Evolutionary conservation across 2,797 vertebrate genomes (phyloP), one percentile per base, ranked within the genome.

Genomic region (Trachops cirrhosus): DNA sequence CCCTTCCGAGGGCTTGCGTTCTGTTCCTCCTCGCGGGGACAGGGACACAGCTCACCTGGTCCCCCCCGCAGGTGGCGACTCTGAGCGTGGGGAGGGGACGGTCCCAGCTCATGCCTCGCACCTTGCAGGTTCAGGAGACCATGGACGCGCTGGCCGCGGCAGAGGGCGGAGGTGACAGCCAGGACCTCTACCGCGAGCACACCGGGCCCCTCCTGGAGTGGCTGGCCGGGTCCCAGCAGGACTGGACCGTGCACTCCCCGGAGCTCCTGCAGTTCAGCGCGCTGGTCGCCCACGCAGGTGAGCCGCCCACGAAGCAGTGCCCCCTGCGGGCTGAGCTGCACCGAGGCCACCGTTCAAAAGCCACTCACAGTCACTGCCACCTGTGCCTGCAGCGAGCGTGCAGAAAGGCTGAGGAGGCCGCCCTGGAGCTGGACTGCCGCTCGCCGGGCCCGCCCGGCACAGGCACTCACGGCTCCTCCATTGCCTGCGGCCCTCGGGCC

Each of bases 241-340:
- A 97, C 85, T 99, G 99, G 99, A 99, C 98, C 1, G 97, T 97
- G 74, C 98, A 98, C 97, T 99, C 99, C 9, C 94, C 98, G 1
- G 99, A 99, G 97, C 97, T 99, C 89, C 97, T 99, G 46, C 99
- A 99, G 96, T 98, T 99, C 21, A 98, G 99, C 85, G 98, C 99
- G 91, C 97, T 99, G 0, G 39, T 99, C 86, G 95, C 97, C 21
- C 99, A 99, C 70, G 99, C 99, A 98, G 99, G 99, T 99, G 97
- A 2, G 21, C n/a, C 6, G 67, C 62, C 44, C n/a, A 4, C 19
- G 18, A 34, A 67, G 3, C n/a, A 19, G 73, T 6, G 41, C 44
- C 73, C 29, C 29, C 19, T 4, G 34, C 2, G 4, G 2, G 29
- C 26, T 18, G 24, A 29, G 71, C 41, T 48, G 29, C 32, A 18